Base-by-base conservation (phyloP, 2,888 invertebrate genomes). In the Syrphus vitripennis region DNA sequence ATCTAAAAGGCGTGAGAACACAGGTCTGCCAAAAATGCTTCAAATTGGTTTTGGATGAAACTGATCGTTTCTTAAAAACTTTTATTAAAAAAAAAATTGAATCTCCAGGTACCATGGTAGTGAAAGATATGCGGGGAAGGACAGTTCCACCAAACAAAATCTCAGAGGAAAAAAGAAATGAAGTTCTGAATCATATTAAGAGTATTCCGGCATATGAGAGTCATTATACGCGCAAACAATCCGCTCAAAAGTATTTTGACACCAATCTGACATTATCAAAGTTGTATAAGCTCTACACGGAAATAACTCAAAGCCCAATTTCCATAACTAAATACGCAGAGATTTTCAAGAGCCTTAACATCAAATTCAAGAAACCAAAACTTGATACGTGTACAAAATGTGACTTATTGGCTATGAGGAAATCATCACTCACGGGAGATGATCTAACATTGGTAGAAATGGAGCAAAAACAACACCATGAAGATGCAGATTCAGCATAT, bases 401-500 rank as follows among this genome's bases (percentile, higher is more conserved):
- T 26, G 26, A 26, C 26, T 26, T 26, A 5, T 5, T 26, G 26
- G 26, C 26, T 5, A 48, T n/a, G 31, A 55, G 4, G n/a, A 29
- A 10, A 31, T 31, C 10, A n/a, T 7, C 9, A 10, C 10, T 31
- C 5, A 31, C 31, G 3, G 55, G 55, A 16, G 31, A 26, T 14
- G 53, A 26, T 53, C 53, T 53, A n/a, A 7, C 4, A 7, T 4
- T 14, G 3, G 53, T 53, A n/a, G 53, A 53, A 26, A 7, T n/a
- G n/a, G 78, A 88, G 37, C 82, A 48, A 10, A 29, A 57, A 26
- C 31, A 37, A 40, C 81, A 83, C 69, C 79, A 87, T 77, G 19
- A 19, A 69, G 67, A 78, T 74, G 65, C 87, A 19, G 78, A 87
- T 59, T 63, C 67, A 34, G 80, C 78, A n/a, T 87, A 87, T 34